Evolutionary conservation across 2,113 vertebrate genomes (phyloP), one percentile per base, ranked within the genome.

Genomic region (Oxygymnocypris stewartii): DNA sequence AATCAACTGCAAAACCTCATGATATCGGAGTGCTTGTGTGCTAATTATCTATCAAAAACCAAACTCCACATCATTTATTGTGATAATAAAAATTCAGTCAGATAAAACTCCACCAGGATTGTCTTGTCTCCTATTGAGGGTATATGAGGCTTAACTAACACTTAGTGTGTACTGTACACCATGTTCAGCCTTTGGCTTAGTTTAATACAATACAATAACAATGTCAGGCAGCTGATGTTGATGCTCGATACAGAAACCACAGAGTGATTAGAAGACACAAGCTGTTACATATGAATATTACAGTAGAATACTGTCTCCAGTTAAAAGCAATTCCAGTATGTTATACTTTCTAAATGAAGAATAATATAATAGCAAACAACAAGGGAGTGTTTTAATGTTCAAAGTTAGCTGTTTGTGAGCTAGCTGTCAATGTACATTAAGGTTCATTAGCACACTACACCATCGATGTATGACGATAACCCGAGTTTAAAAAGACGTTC

Each of bases 131-230:
- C 37, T 37, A 61, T 8, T 23, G 16, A 54, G 8, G 6, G 12
- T 1, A 18, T 42, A 13, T 14, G 1, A 13, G 16, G 57, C 35
- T 59, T 79, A 16, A 16, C n/a, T 4, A 28, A 40, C 20, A 49
- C 40, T 47, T 28, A 49, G 23, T 16, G 73, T n/a, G 73, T 31
- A 31, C 28, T 31, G 28, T 28, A 49, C n/a, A 76, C 31, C 28
- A 23, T 44, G 79, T 81, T 25, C 37, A 47, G 6, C 37, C 54
- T 67, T 31, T 44, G 61, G n/a, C 61, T 69, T 2, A 14, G 61
- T 82, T 65, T 28, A 69, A 67, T 49, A 18, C 16, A 82, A 51
- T 51, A 71, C 16, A 82, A 51, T 51, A 71, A 71, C 42, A 82
- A 20, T 1, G 5, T n/a, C n/a, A 82, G 25, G 10, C 81, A 71